These are phyloP conservation scores for Epinephelus moara DNA, from an alignment of 2,113 vertebrate genomes.

Conservation along the genomic window DNA sequence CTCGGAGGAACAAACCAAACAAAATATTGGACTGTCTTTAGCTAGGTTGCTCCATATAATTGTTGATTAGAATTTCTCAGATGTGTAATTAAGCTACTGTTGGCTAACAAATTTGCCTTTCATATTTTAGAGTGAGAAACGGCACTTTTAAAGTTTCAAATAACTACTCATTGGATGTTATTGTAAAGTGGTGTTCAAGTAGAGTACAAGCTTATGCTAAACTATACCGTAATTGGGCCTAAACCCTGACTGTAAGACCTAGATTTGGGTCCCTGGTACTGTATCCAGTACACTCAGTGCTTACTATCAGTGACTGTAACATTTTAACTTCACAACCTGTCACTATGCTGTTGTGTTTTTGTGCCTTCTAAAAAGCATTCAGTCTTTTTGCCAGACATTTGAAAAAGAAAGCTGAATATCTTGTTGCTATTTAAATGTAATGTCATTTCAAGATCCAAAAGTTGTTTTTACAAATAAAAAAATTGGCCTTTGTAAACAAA, in stretches of 20 bases:
- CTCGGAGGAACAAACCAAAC: not conserved
- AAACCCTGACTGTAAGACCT: not conserved
- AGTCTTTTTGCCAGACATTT: not conserved
- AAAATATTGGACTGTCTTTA: not conserved
- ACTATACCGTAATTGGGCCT: not conserved
- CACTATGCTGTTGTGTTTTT: not conserved
- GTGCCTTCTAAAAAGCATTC: constrained; percentile 15
- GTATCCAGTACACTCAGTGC: not conserved
- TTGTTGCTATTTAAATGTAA: constrained; percentile 20
- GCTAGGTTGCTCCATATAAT: too few species aligned
- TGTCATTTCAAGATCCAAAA: constrained; percentile 4
- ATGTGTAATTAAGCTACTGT: not conserved
- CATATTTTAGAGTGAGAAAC: too few species aligned
- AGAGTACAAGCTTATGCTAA: not conserved
- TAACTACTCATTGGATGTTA: not conserved
- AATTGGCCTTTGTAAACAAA: not conserved
- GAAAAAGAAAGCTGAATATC: constrained; percentile 16
- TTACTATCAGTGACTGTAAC: not conserved
- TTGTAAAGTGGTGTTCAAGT: not conserved
- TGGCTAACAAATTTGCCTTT: not conserved
- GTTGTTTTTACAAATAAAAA: constrained; percentile 18
- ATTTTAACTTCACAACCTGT: not conserved
- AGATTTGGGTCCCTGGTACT: not conserved
- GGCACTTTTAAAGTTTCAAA: not conserved
- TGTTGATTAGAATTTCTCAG: not conserved